phyloP scores from a whole-genome alignment of 2,888 invertebrate species.

The Nomada lathburiana region DNA sequence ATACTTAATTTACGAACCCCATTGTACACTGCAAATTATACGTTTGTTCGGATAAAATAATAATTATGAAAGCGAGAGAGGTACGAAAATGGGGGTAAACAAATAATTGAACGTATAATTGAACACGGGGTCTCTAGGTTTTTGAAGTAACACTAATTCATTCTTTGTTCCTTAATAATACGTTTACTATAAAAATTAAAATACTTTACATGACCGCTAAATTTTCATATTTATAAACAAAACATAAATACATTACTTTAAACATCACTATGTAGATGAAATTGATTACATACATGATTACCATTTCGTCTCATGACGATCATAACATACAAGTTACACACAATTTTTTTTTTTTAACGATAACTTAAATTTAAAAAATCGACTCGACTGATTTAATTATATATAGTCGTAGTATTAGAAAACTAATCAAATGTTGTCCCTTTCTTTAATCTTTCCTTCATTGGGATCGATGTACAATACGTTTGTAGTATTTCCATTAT shows the following conservation, averaged over 20 bases:
- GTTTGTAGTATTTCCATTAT: neutral
- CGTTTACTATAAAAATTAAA: constrained; percentile 31
- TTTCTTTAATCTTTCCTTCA: constrained; percentile 16
- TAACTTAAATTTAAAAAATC: constrained; percentile 4
- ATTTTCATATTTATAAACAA: constrained; percentile 13
- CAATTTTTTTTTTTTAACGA: neutral
- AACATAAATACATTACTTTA: constrained; percentile 32
- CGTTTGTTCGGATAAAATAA: neutral
- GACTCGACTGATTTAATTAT: constrained; percentile 1
- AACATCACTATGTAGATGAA: constrained; percentile 28
- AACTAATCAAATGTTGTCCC: constrained; percentile 11
- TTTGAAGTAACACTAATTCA: neutral
- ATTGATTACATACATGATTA: constrained; percentile 34
- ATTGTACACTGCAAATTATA: neutral
- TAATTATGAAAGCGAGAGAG: constrained; percentile 2
- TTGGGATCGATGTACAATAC: neutral
- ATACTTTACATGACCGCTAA: constrained; percentile 25
- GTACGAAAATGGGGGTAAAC: neutral
- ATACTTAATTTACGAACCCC: constrained; percentile 20
- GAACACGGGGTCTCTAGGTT: neutral
- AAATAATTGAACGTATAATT: neutral
- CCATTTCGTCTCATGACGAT: constrained; percentile 12
- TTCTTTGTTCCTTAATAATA: constrained; percentile 8
- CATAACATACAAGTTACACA: constrained; percentile 7
- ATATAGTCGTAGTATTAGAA: neutral